Conservation (phyloP, 1,140 invertebrate genomes). For the Amyelois transitella region DNA sequence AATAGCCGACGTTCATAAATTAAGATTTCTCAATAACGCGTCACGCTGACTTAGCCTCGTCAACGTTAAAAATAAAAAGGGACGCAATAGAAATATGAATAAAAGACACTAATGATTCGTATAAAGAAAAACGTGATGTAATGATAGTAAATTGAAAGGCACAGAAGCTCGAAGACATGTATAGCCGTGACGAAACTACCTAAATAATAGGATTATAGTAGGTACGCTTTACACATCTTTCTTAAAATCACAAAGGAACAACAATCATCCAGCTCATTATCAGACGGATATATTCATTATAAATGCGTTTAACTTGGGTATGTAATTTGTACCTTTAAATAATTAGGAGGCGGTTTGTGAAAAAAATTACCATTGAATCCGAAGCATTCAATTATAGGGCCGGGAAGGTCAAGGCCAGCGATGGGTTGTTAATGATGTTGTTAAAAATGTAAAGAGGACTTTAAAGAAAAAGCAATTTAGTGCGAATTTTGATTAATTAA, state of each 20-base stretch:
- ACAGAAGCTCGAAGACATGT: slow-evolving; percentile 10
- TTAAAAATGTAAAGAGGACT: no score
- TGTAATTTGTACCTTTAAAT: slow-evolving; percentile 4
- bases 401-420: background rate
- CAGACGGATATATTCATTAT: background rate
- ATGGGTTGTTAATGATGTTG: slow-evolving; percentile 1
- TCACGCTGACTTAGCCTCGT: background rate
- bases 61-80: background rate
- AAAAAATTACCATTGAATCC: slow-evolving; percentile 3
- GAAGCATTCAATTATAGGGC: background rate
- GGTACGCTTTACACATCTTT: background rate
- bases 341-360: background rate
- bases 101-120: background rate
- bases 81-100: background rate
- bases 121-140: slow-evolving; percentile 11
- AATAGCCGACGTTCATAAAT: background rate
- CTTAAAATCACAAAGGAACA: background rate
- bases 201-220: slow-evolving; percentile 4
- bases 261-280: background rate
- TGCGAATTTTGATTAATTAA: no score
- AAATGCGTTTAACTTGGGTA: background rate
- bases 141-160: slow-evolving; percentile 17
- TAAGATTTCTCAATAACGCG: background rate
- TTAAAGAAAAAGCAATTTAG: no score
- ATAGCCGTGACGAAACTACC: slow-evolving; percentile 9